A percentile compares a stretch with the other conserved stretches of the same genome.
phyloP scores from a whole-genome alignment of 1,140 invertebrate genomes.

The Pemphigus obesinymphae region DNA sequence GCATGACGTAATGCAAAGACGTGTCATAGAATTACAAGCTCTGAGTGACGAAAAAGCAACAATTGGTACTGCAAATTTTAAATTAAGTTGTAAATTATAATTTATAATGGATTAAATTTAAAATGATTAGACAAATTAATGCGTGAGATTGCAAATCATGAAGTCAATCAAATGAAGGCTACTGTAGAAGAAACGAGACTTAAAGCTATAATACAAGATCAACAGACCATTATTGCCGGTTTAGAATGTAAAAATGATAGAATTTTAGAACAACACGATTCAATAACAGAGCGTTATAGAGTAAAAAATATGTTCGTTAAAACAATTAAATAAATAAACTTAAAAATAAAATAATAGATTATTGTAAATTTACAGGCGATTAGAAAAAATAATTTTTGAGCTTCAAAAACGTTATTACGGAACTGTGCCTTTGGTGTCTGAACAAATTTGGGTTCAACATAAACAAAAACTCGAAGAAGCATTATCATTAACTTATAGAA shows the following conservation, averaged over 20 bases:
- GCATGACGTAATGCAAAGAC: constrained; percentile 58
- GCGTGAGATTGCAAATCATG: constrained; percentile 46
- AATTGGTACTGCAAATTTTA: constrained; percentile 53
- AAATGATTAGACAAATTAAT: constrained; percentile 48
- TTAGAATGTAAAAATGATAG: constrained; percentile 47
- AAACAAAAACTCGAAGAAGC: constrained; percentile 38
- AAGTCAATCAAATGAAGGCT: constrained; percentile 38
- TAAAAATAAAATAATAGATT: not conserved
- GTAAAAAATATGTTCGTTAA: constrained; percentile 38
- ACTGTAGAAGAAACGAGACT: constrained; percentile 48
- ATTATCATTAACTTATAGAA: constrained; percentile 3
- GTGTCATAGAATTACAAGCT: constrained; percentile 62
- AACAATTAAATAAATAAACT: not conserved
- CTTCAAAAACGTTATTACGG: constrained; percentile 40
- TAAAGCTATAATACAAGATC: constrained; percentile 47
- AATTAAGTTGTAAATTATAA: not conserved
- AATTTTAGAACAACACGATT: constrained; percentile 47
- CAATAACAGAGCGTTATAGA: not conserved
- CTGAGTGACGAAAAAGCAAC: constrained; percentile 60
- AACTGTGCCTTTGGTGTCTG: constrained; percentile 37
- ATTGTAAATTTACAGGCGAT: constrained; percentile 14
- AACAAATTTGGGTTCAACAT: constrained; percentile 39
- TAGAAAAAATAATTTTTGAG: constrained; percentile 38
- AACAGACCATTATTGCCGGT: constrained; percentile 45
- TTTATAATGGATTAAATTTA: not conserved